Evolutionary conservation across 2,888 invertebrate genomes (phyloP), one percentile per base, ranked within the genome.

Genomic region (Melipona bicolor): DNA sequence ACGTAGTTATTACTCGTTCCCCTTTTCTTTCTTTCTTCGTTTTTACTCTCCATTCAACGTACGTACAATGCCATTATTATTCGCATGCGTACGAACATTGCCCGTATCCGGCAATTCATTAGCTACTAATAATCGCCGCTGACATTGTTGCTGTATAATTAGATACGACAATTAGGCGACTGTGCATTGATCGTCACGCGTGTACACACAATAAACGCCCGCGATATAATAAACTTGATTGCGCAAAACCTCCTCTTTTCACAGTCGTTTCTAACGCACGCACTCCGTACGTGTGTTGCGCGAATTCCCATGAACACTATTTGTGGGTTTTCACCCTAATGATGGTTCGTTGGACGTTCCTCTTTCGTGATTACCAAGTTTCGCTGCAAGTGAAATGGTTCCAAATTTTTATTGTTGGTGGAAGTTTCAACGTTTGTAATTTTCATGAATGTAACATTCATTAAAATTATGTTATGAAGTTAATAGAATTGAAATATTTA

Each of bases 31-130:
- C 50, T 73, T 72, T n/a, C 27, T 17, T n/a, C 43, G 52, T 62
- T 68, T 74, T 61, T 43, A 50, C 50, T 24, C 17, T 5, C 43
- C 54, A n/a, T 27, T 74, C 27, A 81, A 43, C 43, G 43, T 43
- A 43, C 9, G 9, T 19, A 32, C 54, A 27, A 3, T 17, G 64
- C 56, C 6, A 27, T 19, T 32, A 79, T 79, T 81, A 79, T 73
- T 79, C 36, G 68, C 73, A 36, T 21, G 62, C 73, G 52, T n/a
- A 69, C 52, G 59, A 67, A 52, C 56, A 49, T 43, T 52, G 79
- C 61, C 52, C 21, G 61, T 73, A 74, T 83, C 84, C 84, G 78
- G 78, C 65, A 68, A 77, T 79, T 84, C 81, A 74, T 84, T 77
- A 78, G 67, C 64, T 24, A 36, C 71, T 72, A 76, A 77, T 61